Conservation (phyloP, 2,113 vertebrate genomes). For the Hyperopisus bebe region DNA sequence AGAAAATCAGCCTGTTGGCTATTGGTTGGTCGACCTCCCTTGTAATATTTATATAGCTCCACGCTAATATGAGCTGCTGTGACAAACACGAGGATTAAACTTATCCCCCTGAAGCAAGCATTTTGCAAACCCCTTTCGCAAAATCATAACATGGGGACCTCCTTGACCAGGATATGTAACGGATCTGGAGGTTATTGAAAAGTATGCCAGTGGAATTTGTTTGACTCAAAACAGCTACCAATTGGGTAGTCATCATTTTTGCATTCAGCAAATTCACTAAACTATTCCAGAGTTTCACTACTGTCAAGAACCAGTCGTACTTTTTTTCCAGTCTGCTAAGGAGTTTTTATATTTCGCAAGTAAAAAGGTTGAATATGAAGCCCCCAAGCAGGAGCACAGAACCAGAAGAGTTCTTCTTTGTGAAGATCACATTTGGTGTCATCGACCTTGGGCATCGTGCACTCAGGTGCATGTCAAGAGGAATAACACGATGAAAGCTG, state of each 20-base stretch:
- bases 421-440: not conserved
- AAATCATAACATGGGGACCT: not conserved
- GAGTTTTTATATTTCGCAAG: not conserved
- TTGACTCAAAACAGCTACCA: not conserved
- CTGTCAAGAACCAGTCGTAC: not conserved
- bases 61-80: not conserved
- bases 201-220: not conserved
- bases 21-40: not conserved
- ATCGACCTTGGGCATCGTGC: not conserved
- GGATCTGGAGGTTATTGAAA: not conserved
- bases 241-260: not conserved
- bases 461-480: not conserved
- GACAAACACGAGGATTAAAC: not conserved
- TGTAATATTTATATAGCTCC: conserved; percentile 19
- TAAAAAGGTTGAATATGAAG: not conserved
- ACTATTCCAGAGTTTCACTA: not conserved
- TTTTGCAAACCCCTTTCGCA: not conserved
- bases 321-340: not conserved
- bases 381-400: not conserved
- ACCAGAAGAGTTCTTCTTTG: not conserved
- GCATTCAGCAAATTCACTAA: not conserved
- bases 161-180: not conserved
- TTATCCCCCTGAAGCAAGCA: not conserved
- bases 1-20: not conserved
- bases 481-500: not conserved